Evolutionary conservation across 2,797 vertebrate species (phyloP).

Genomic region (Gymnopithys bicolor): DNA sequence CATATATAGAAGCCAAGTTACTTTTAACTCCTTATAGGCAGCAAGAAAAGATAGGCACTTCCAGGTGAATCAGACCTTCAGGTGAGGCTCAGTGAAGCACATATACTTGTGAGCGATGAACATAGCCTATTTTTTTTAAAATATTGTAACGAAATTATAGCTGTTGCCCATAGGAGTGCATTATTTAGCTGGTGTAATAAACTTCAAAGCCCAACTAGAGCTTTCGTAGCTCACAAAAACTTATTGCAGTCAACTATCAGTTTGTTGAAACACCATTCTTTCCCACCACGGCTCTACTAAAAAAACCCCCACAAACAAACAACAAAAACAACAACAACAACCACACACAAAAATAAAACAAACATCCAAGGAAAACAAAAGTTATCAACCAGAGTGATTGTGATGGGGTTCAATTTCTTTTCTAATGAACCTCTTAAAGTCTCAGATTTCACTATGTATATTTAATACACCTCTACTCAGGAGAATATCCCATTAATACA

Average conservation of each 20-base stretch:
- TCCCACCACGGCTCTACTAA: not conserved
- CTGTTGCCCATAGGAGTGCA: rapidly evolving
- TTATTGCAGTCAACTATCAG: not conserved
- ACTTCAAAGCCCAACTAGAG: not conserved
- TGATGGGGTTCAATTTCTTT: not conserved
- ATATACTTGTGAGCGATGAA: not conserved
- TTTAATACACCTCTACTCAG: not conserved
- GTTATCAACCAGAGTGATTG: not conserved
- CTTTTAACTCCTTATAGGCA: not conserved
- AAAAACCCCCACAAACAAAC: not conserved
- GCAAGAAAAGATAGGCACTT: not conserved
- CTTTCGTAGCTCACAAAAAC: not conserved
- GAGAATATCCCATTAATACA: not conserved
- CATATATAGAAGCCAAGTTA: not conserved
- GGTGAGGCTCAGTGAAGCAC: not conserved
- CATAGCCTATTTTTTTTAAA: not conserved
- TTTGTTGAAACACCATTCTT: not conserved
- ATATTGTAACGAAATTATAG: not conserved
- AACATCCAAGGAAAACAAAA: not conserved
- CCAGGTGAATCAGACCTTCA: not conserved
- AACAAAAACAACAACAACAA: not conserved
- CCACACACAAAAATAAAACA: not conserved
- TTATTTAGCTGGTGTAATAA: not conserved
- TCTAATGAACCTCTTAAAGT: not conserved
- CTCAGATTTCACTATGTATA: not conserved